Conservation (phyloP, 1,140 invertebrate species). For the Bilobella aurantiaca region DNA sequence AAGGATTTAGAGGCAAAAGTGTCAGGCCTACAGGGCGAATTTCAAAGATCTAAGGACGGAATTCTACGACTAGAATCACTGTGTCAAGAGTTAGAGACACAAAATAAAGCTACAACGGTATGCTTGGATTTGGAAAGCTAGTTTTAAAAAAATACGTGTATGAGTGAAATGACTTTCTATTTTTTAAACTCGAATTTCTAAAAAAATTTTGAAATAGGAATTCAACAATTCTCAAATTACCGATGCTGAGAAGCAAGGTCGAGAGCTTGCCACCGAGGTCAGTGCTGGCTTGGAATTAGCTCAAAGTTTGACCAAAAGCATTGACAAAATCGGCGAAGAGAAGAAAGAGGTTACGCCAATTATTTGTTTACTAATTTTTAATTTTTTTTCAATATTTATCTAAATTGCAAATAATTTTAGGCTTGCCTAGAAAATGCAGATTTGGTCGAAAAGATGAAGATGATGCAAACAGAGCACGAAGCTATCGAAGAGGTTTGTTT, state of each 20-base stretch:
- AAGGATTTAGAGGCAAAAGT: no score
- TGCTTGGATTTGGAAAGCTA: no score
- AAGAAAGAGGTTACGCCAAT: conserved; percentile 12
- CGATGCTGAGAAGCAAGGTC: conserved; percentile 23
- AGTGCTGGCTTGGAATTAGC: conserved; percentile 26
- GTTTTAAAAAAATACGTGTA: no score
- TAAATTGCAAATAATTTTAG: conserved; percentile 13
- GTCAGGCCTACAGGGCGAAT: no score
- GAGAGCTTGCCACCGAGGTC: conserved; percentile 24
- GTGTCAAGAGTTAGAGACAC: neutral
- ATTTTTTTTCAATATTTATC: neutral
- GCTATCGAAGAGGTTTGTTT: conserved; percentile 22
- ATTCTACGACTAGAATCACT: neutral
- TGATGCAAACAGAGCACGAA: conserved; percentile 25
- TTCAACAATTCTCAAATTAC: conserved; percentile 26
- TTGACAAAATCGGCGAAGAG: conserved; percentile 18
- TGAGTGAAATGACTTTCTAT: no score
- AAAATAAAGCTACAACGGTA: neutral
- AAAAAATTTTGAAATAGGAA: conserved; percentile 22
- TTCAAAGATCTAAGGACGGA: neutral
- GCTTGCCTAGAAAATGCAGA: conserved; percentile 28
- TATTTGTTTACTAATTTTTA: neutral
- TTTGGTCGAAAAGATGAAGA: conserved; percentile 17
- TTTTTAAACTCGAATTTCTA: conserved; percentile 1
- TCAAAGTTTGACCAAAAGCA: conserved; percentile 22